Percentiles rank a stretch among this genome's conserved stretches.
Evolutionary conservation across 2,888 invertebrate species (phyloP).

Genomic region (Atrina japonica): DNA sequence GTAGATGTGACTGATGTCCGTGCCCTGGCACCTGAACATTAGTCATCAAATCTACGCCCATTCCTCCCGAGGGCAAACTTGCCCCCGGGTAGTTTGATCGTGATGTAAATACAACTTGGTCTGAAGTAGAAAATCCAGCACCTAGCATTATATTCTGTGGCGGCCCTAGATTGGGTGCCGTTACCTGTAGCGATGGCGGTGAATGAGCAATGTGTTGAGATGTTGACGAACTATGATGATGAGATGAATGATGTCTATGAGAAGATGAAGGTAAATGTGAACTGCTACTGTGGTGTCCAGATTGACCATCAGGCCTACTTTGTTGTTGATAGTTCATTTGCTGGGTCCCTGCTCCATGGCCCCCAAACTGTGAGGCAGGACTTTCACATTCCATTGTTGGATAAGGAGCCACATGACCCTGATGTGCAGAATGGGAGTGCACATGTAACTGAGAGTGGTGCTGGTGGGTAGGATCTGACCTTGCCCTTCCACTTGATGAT

Average conservation of each 20-base stretch:
- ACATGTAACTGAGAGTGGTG: conserved; percentile 74
- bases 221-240: conserved; percentile 48
- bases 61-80: conserved; percentile 37
- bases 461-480: conserved; percentile 80
- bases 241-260: conserved; percentile 63
- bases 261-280: conserved; percentile 52
- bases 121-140: conserved; percentile 49
- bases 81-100: conserved; percentile 41
- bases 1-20: conserved; percentile 49
- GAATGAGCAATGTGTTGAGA: conserved; percentile 43
- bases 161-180: conserved; percentile 19
- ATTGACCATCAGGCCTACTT: conserved; percentile 47
- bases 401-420: conserved; percentile 54
- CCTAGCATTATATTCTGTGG: conserved; percentile 43
- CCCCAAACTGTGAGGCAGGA: conserved; percentile 50
- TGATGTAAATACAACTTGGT: conserved; percentile 46
- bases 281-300: conserved; percentile 52
- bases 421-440: conserved; percentile 69
- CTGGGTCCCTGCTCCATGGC: conserved; percentile 32
- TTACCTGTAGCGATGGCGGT: conserved; percentile 49
- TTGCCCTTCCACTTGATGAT: conserved; percentile 74
- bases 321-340: conserved; percentile 58
- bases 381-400: conserved; percentile 74
- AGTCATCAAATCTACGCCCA: conserved; percentile 50
- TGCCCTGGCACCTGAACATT: conserved; percentile 23